Percentiles rank a stretch among this genome's conserved stretches.
phyloP scores from a whole-genome alignment of 1,140 invertebrate species.

The Sarcophaga bullata region DNA sequence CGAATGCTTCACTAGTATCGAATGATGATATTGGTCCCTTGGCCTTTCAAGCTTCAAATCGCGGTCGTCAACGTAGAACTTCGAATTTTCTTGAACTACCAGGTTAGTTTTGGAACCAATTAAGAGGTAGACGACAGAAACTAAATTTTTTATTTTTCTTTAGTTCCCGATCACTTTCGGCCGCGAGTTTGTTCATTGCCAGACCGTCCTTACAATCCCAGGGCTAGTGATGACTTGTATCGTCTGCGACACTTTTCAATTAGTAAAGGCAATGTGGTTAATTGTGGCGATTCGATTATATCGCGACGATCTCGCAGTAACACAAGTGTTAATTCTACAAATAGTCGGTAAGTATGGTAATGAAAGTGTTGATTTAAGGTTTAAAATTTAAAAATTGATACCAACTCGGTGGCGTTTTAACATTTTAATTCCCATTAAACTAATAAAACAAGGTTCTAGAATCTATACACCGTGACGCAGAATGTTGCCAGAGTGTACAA shows the following conservation, averaged over 20 bases:
- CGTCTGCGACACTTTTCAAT: constrained; percentile 88
- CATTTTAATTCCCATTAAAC: too few relatives aligned
- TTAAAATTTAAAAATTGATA: too few relatives aligned
- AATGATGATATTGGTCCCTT: constrained; percentile 81
- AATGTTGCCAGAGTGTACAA: too few relatives aligned
- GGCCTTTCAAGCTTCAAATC: constrained; percentile 76
- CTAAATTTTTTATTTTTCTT: constrained; percentile 50
- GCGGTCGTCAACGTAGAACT: constrained; percentile 79
- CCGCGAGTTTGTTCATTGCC: constrained; percentile 85
- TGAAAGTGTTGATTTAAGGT: neutral
- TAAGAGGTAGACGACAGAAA: neutral
- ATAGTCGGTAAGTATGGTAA: constrained; percentile 74
- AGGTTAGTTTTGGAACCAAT: constrained; percentile 67
- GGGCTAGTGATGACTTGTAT: constrained; percentile 84
- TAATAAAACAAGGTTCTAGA: too few relatives aligned
- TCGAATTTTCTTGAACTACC: constrained; percentile 89
- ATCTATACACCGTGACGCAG: too few relatives aligned
- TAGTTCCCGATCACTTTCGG: constrained; percentile 83
- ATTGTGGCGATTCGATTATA: constrained; percentile 89
- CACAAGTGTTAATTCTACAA: constrained; percentile 83
- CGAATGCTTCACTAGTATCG: constrained; percentile 72
- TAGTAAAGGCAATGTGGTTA: constrained; percentile 85
- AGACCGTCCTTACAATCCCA: constrained; percentile 84
- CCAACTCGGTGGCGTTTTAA: too few relatives aligned
- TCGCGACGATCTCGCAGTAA: constrained; percentile 82